Conservation (phyloP, 2,888 invertebrate genomes). For the Exephanes ischioxanthus region DNA sequence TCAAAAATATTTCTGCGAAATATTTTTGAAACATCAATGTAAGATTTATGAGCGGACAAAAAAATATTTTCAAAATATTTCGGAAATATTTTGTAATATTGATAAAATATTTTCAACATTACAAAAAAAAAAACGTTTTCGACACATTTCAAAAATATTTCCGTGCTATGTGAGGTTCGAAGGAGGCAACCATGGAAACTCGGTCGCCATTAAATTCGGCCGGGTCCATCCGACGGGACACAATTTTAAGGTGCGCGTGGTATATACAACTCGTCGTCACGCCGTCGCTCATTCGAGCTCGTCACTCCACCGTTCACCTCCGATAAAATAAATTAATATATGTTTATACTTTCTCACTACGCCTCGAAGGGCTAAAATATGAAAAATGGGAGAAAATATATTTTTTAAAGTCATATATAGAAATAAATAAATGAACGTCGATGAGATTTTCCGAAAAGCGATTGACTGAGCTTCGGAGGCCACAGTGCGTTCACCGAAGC, state of each 20-base stretch:
- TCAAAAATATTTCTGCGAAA: no score
- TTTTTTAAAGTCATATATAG: slow-evolving; percentile 3
- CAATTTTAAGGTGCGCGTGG: not conserved
- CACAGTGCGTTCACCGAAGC: no score
- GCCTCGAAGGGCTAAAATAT: not conserved
- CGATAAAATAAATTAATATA: slow-evolving; percentile 49
- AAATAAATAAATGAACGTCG: not conserved
- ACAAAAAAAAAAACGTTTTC: no score
- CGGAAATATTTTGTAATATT: no score
- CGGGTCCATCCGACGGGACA: slow-evolving; percentile 32
- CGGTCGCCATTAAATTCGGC: slow-evolving; percentile 36
- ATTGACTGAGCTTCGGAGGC: not conserved
- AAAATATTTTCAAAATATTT: no score
- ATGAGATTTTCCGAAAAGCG: not conserved
- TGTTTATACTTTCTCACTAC: not conserved
- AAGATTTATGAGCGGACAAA: no score
- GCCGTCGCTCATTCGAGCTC: slow-evolving; percentile 72
- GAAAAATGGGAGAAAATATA: not conserved
- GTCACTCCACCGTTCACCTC: slow-evolving; percentile 66
- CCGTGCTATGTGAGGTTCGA: no score
- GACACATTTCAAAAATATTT: no score
- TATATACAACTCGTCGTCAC: slow-evolving; percentile 54
- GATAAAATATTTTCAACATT: no score
- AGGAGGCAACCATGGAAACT: no score
- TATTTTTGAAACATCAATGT: no score